phyloP scores from a whole-genome alignment of 2,113 vertebrate species.

The Barnardius zonarius region DNA sequence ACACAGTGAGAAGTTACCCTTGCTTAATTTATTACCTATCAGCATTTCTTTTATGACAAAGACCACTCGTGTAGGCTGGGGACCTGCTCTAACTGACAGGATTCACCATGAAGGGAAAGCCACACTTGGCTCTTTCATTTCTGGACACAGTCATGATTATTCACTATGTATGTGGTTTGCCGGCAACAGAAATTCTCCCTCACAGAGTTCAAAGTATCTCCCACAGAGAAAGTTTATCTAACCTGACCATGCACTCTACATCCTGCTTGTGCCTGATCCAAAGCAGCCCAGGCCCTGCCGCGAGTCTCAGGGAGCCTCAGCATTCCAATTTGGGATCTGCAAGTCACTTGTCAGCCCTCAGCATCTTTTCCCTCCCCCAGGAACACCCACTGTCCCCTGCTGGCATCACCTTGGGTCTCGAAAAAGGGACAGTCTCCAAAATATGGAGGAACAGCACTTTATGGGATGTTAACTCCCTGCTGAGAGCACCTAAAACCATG shows the following conservation, averaged over 20 bases:
- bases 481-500: neutral
- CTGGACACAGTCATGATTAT: neutral
- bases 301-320: neutral
- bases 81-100: neutral
- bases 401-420: neutral
- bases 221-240: neutral
- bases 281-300: neutral
- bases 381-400: neutral
- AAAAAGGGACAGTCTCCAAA: neutral
- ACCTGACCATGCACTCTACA: neutral
- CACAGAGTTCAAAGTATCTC: constrained; percentile 5
- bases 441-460: neutral
- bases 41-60: neutral
- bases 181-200: neutral
- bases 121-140: neutral
- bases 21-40: neutral
- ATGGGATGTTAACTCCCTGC: neutral
- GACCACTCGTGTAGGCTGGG: neutral
- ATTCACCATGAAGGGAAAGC: neutral
- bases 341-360: neutral
- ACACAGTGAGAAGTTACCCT: neutral
- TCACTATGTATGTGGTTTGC: neutral
- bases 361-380: neutral
- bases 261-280: neutral
- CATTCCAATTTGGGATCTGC: neutral